Base-by-base conservation (phyloP, 2,888 invertebrate genomes). In the Atethmia centrago region DNA sequence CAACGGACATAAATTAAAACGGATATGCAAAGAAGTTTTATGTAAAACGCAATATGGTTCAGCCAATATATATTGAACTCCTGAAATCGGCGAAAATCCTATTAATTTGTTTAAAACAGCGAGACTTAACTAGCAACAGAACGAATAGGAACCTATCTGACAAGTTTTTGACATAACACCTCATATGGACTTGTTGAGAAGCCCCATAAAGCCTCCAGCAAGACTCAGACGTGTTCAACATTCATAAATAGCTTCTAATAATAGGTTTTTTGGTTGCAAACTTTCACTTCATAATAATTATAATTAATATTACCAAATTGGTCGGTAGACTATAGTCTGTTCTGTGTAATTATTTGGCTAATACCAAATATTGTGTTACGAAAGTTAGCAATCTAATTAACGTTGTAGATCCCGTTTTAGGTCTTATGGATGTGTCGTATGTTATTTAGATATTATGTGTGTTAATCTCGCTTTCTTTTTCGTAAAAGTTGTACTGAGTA, bases 211-310 rank as follows among this genome's bases (percentile, higher is more conserved):
- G 62, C 75, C 77, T 42, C 74, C 40, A 73, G 77, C 73, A 42
- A 65, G 9, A 28, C 49, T 40, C 36, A 76, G 58, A 77, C 63
- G 25, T 70, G 61, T 66, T 72, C 19, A 71, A 73, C 74, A 64
- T 83, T 79, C 83, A 87, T 81, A 77, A 81, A 86, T 80, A 71
- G 80, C 85, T 63, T 74, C 51, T 84, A 84, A 85, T 86, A 80
- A 87, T 86, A 84, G 80, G 73, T 76, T 80, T 87, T 80, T 80
- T 64, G 45, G 64, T 68, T 72, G n/a, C 31, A 49, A 31, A 82
- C 86, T 86, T 86, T 86, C 86, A 85, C 86, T 80, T 76, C 28
- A 62, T 65, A 72, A 61, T n/a, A n/a, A n/a, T n/a, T n/a, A n/a
- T n/a, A n/a, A n/a, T n/a, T n/a, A n/a, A n/a, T 42, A 71, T 82